Conservation (phyloP, 2,113 vertebrate genomes). For the Odontesthes bonariensis region DNA sequence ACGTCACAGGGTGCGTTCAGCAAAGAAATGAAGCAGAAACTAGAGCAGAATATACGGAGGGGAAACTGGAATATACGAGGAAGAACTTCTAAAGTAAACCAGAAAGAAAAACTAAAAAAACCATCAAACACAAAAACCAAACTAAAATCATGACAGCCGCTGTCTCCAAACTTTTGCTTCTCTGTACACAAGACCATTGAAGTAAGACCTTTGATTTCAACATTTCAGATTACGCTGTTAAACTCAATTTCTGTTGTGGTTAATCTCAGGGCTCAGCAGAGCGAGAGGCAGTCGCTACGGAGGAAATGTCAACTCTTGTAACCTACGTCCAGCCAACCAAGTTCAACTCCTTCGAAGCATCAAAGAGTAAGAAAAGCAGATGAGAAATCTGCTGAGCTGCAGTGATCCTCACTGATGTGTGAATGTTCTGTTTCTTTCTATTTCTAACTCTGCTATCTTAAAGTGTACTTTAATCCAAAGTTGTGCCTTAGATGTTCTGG, state of each 20-base stretch:
- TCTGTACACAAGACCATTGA: no score
- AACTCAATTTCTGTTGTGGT: neutral
- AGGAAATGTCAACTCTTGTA: constrained; percentile 98
- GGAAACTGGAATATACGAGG: no score
- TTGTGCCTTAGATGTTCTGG: neutral
- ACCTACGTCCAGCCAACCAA: constrained; percentile 98
- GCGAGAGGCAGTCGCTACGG: constrained; percentile 93
- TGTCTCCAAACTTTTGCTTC: neutral
- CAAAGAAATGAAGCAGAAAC: no score
- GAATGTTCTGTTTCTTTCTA: neutral
- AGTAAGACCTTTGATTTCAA: no score
- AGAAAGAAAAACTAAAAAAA: neutral
- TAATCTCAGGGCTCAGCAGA: constrained; percentile 90
- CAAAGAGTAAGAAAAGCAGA: constrained; percentile 86
- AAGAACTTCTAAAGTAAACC: no score
- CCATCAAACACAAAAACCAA: neutral
- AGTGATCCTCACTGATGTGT: neutral
- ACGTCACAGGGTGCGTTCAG: no score
- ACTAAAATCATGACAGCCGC: neutral
- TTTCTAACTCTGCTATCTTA: neutral
- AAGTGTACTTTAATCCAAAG: neutral
- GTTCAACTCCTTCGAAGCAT: constrained; percentile 95
- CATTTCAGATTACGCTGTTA: neutral
- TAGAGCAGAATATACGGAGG: no score
- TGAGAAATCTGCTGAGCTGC: neutral